phyloP scores from a whole-genome alignment of 2,797 vertebrate genomes.

The Menidia menidia region DNA sequence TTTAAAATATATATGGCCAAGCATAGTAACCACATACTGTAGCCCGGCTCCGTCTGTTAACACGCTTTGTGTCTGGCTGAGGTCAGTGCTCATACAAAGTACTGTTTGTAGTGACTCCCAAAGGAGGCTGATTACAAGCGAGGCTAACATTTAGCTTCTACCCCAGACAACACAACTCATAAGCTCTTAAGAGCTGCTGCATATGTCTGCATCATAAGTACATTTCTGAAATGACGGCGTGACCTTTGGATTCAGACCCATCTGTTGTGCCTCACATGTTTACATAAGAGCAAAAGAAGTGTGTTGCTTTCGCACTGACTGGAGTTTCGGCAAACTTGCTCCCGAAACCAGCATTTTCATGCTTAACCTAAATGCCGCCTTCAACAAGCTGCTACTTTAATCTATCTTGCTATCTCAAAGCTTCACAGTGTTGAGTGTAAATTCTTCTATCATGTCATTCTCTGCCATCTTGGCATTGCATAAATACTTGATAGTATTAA shows the following conservation, averaged over 20 bases:
- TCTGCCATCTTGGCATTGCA: neutral
- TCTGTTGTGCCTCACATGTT: slow-evolving; percentile 67
- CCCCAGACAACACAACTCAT: slow-evolving; percentile 77
- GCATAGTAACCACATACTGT: slow-evolving; percentile 86
- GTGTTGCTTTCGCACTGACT: slow-evolving; percentile 24
- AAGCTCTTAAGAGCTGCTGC: slow-evolving; percentile 73
- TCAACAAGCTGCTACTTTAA: slow-evolving; percentile 2
- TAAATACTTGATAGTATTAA: slow-evolving; percentile 2
- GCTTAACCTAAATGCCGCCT: neutral
- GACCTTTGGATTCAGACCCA: slow-evolving; percentile 74
- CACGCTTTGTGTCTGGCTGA: slow-evolving; percentile 84
- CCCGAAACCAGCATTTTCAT: slow-evolving; percentile 27
- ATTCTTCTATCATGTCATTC: neutral
- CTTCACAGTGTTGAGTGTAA: neutral
- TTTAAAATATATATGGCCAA: slow-evolving; percentile 88
- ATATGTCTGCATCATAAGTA: slow-evolving; percentile 70
- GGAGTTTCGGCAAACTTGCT: slow-evolving; percentile 36
- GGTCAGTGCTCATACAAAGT: slow-evolving; percentile 79
- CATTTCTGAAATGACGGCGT: slow-evolving; percentile 73
- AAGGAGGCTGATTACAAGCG: slow-evolving; percentile 78
- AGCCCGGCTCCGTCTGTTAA: slow-evolving; percentile 85
- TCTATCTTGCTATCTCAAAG: neutral
- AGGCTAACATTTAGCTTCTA: slow-evolving; percentile 81
- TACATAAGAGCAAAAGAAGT: slow-evolving; percentile 34
- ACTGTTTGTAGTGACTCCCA: slow-evolving; percentile 73